These are phyloP conservation scores for Actinia equina DNA, from an alignment of 64 coral and sea anemone species.

Conservation along the genomic window DNA sequence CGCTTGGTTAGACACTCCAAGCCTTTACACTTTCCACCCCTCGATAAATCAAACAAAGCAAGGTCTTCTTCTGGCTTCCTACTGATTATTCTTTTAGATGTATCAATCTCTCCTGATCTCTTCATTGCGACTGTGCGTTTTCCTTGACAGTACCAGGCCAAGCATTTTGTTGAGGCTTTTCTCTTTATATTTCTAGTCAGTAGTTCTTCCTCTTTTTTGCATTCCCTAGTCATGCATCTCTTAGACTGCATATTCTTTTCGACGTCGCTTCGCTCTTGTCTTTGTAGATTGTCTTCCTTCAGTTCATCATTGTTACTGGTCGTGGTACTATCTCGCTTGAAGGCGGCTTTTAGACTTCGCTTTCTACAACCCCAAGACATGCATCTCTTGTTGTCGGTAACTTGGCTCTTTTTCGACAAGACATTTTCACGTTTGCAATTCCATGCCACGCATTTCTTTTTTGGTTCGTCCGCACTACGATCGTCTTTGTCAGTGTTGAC, in stretches of 20 bases:
- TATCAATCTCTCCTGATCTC: neutral
- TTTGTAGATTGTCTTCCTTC: neutral
- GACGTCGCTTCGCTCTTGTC: neutral
- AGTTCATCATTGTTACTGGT: neutral
- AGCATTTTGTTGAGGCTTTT: neutral
- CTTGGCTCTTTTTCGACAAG: neutral
- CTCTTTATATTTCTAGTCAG: neutral
- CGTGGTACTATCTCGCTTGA: neutral
- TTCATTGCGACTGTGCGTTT: neutral
- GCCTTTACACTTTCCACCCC: neutral
- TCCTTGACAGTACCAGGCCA: neutral
- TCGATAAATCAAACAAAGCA: neutral
- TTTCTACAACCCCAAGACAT: neutral
- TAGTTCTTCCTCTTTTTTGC: neutral
- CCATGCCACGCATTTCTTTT: neutral
- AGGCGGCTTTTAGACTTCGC: neutral
- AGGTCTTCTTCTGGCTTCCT: neutral
- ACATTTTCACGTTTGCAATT: neutral
- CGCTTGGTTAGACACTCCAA: neutral
- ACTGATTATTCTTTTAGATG: neutral
- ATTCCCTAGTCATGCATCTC: neutral
- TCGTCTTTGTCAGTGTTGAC: neutral
- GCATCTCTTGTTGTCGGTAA: neutral
- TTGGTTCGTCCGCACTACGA: neutral
- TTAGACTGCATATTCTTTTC: neutral